Evolutionary conservation across 2,113 vertebrate species (phyloP), one percentile per base, ranked within the genome.

Genomic region (Heliornis fulica): DNA sequence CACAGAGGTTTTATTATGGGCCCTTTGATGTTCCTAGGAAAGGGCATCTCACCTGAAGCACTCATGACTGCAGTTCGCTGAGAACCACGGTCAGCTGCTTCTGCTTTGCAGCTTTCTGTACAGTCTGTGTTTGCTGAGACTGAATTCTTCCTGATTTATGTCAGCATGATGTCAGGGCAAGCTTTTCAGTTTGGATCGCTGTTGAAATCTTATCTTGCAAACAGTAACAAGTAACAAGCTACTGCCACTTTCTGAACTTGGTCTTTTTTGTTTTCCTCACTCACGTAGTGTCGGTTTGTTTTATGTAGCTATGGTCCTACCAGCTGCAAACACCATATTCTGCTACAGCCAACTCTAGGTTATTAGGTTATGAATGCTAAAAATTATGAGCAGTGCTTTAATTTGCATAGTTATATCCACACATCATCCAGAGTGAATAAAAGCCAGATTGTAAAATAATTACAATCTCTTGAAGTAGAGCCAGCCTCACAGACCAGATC

Each of bases 401-500:
- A 97, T 96, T 97, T 95, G 87, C 97, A 97, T 97, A 96, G 95
- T 93, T 97, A 87, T 83, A 97, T 95, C 96, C 96, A 97, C 97
- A 97, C 97, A 98, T 98, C 96, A 97, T 96, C 95, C 95, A 91
- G 96, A 61, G 72, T 92, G 97, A 98, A 98, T 98, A 97, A 98
- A 98, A 98, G 96, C 97, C 98, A 98, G 97, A 98, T 97, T 98
- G 97, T 98, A 97, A 98, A 98, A 98, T 98, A 98, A 98, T 98
- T 97, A 96, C 96, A 96, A 98, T 97, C 95, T 97, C 96, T 98
- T 98, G 98, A 98, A 97, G 87, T 57, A 70, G 85, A 97, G 98
- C 97, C 97, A 98, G 95, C 87, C 81, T 71, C 76, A 65, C 92
- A 97, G 94, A 94, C 94, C 82, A 92, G 96, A 97, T 93, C 95